Conservation (phyloP, 2,797 vertebrate species). For the Liasis olivaceus region DNA sequence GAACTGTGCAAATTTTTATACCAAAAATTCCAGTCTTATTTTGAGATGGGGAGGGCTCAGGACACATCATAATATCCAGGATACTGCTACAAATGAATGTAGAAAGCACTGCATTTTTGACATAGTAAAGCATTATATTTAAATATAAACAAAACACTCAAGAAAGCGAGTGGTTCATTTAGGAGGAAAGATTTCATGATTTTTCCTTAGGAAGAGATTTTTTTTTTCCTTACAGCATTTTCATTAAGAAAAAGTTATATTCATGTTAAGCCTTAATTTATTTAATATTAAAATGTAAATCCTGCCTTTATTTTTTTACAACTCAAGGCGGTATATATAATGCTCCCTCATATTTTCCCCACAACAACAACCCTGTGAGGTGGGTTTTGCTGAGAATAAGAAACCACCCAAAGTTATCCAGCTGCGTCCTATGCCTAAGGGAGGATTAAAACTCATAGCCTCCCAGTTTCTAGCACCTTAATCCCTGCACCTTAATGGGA, state of each 20-base stretch:
- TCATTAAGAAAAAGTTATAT: neutral
- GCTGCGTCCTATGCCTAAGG: neutral
- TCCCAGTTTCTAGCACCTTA: neutral
- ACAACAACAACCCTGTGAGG: neutral
- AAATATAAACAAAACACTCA: neutral
- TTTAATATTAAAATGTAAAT: neutral
- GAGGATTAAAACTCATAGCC: neutral
- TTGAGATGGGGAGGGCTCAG: neutral
- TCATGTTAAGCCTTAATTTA: neutral
- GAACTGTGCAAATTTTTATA: neutral
- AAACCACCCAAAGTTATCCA: neutral
- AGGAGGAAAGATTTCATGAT: neutral
- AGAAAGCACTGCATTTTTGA: neutral
- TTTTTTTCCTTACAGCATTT: neutral
- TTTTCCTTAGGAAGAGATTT: neutral
- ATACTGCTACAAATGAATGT: neutral
- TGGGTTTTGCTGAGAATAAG: neutral
- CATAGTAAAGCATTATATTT: neutral
- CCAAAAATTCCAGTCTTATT: neutral
- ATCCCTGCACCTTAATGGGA: neutral
- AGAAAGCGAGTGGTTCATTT: neutral
- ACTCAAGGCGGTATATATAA: neutral
- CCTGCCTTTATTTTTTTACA: neutral
- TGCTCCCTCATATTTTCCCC: neutral
- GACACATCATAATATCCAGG: neutral